Evolutionary conservation across 1,140 invertebrate species (phyloP).

Genomic region (Lasioglossum baleicum): DNA sequence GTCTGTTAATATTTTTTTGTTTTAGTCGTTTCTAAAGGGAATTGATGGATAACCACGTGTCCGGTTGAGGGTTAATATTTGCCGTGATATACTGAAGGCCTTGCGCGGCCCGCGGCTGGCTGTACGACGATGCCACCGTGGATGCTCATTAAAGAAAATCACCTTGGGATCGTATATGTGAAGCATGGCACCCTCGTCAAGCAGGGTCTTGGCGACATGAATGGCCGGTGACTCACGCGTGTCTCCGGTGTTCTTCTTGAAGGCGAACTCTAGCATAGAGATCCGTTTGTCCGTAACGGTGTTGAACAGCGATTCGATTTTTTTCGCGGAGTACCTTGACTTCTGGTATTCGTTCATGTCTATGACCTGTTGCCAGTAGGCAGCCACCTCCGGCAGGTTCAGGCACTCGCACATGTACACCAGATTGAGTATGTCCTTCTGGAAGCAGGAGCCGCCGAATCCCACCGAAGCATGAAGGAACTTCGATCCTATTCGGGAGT

Average conservation of each 20-base stretch:
- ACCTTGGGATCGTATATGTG: slow-evolving; percentile 99
- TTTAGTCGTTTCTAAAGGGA: too few relatives aligned
- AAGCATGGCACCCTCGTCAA: slow-evolving; percentile 97
- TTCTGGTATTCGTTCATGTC: slow-evolving; percentile 99
- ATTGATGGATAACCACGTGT: too few relatives aligned
- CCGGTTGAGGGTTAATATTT: too few relatives aligned
- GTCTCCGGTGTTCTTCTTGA: slow-evolving; percentile 99
- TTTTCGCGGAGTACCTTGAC: slow-evolving; percentile 93
- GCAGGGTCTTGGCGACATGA: slow-evolving; percentile 92
- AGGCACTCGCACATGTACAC: slow-evolving; percentile 98
- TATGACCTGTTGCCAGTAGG: slow-evolving; percentile 99
- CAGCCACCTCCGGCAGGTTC: slow-evolving; percentile 96
- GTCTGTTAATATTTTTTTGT: too few relatives aligned
- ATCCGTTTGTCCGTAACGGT: slow-evolving; percentile 98
- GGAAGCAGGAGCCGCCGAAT: slow-evolving; percentile 99
- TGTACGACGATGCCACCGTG: background rate
- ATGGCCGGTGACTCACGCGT: slow-evolving; percentile 98
- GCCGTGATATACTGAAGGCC: too few relatives aligned
- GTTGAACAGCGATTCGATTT: slow-evolving; percentile 97
- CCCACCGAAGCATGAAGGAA: slow-evolving; percentile 98
- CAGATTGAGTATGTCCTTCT: slow-evolving; percentile 99
- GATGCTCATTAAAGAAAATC: slow-evolving; percentile 25
- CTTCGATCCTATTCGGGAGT: slow-evolving; percentile 96
- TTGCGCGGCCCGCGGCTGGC: too few relatives aligned
- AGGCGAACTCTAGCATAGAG: slow-evolving; percentile 97